phyloP scores from a whole-genome alignment of 1,140 invertebrate species.

The Drosophila pseudoobscura region DNA sequence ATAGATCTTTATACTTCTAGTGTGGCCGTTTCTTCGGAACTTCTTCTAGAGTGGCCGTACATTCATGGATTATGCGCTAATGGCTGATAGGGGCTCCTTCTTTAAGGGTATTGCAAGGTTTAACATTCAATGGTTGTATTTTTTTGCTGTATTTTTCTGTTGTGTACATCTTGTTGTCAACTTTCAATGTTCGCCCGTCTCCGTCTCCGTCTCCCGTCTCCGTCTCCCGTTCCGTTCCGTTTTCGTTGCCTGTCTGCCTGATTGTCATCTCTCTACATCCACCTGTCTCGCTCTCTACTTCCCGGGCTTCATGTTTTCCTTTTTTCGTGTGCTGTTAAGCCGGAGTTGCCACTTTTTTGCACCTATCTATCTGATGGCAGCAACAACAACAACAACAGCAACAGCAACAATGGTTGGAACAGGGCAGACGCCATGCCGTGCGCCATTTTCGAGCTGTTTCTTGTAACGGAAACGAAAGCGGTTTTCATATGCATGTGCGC shows the following conservation, averaged over 20 bases:
- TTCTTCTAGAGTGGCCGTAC: too few species aligned
- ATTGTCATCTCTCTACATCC: conserved; percentile 59
- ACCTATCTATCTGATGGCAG: conserved; percentile 72
- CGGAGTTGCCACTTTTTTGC: conserved; percentile 69
- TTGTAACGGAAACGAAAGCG: conserved; percentile 79
- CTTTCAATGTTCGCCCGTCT: conserved; percentile 11
- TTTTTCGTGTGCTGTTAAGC: conserved; percentile 53
- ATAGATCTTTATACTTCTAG: too few species aligned
- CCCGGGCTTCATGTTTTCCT: not conserved
- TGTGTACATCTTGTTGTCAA: conserved; percentile 35
- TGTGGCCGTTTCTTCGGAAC: too few species aligned
- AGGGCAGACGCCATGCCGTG: conserved; percentile 61
- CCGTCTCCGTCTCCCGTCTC: too few species aligned
- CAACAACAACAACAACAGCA: conserved; percentile 29
- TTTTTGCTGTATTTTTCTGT: conserved; percentile 24
- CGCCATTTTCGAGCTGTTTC: conserved; percentile 76
- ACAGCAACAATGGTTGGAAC: conserved; percentile 25
- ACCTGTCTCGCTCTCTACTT: not conserved
- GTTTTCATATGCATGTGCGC: conserved; percentile 76
- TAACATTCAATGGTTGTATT: conserved; percentile 1
- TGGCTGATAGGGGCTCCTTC: too few species aligned
- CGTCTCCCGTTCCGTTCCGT: not conserved
- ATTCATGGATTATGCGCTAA: too few species aligned
- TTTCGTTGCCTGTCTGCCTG: conserved; percentile 54
- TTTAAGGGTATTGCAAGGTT: too few species aligned